A percentile compares a stretch with the other conserved stretches of the same genome.
Conservation (phyloP, 2,113 vertebrate species). For the Mustelus asterias region DNA sequence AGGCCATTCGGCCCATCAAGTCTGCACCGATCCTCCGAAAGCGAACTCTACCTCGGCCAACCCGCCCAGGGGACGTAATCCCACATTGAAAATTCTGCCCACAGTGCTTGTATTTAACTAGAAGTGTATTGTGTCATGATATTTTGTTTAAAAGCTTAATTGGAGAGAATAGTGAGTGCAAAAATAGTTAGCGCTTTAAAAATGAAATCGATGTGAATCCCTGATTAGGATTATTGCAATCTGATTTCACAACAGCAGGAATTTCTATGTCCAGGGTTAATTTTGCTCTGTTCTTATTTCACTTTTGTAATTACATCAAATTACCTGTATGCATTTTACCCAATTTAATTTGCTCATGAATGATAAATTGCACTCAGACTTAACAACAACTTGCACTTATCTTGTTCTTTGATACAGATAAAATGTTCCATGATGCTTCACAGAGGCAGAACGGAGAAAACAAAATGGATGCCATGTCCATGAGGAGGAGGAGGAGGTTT, state of each 20-base stretch:
- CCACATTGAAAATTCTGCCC: too few relatives aligned
- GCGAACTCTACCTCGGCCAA: too few relatives aligned
- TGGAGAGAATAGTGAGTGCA: neutral
- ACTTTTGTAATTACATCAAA: neutral
- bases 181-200: neutral
- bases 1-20: too few relatives aligned
- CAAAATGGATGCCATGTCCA: neutral
- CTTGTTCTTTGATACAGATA: neutral
- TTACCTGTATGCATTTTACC: neutral
- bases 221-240: neutral
- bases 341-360: neutral
- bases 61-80: too few relatives aligned
- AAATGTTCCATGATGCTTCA: neutral
- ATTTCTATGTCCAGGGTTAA: neutral
- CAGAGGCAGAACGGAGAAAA: neutral
- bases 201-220: neutral
- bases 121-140: neutral
- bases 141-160: neutral
- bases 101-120: neutral
- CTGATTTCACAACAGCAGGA: neutral
- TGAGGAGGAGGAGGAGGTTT: neutral
- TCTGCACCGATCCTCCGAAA: too few relatives aligned
- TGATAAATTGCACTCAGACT: neutral
- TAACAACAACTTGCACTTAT: neutral
- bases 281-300: neutral